Conservation (phyloP, 1,140 invertebrate species). For the Saccostrea cuccullata region DNA sequence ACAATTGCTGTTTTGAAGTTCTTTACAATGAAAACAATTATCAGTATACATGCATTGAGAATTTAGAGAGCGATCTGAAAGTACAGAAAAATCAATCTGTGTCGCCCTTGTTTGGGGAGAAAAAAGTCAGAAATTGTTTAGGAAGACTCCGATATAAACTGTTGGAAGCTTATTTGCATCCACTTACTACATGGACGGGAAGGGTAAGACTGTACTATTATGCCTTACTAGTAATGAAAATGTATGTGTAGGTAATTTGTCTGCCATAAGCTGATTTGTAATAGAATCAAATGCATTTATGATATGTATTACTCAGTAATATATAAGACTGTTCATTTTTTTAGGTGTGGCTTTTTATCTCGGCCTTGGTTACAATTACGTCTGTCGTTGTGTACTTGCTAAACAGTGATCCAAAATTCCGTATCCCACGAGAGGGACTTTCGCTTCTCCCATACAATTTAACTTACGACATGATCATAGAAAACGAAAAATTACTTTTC, state of each 20-base stretch:
- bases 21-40: not conserved
- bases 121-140: not conserved
- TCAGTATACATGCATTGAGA: not conserved
- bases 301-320: not conserved
- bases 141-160: constrained; percentile 2
- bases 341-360: not conserved
- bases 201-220: not conserved
- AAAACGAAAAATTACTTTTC: not conserved
- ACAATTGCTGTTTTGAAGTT: not conserved
- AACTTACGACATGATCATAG: not conserved
- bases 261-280: not conserved
- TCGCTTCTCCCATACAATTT: not conserved
- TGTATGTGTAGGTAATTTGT: too few relatives aligned
- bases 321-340: not conserved
- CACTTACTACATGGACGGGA: not conserved
- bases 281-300: not conserved
- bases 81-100: not conserved
- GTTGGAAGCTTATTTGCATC: not conserved
- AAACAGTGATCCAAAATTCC: not conserved
- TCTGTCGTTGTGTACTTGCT: not conserved
- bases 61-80: constrained; percentile 12
- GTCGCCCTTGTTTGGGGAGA: not conserved
- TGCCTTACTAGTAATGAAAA: not conserved
- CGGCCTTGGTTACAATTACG: constrained; percentile 1
- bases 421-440: not conserved